Conservation (phyloP, 2,113 vertebrate species). For the Psettodes erumei region DNA sequence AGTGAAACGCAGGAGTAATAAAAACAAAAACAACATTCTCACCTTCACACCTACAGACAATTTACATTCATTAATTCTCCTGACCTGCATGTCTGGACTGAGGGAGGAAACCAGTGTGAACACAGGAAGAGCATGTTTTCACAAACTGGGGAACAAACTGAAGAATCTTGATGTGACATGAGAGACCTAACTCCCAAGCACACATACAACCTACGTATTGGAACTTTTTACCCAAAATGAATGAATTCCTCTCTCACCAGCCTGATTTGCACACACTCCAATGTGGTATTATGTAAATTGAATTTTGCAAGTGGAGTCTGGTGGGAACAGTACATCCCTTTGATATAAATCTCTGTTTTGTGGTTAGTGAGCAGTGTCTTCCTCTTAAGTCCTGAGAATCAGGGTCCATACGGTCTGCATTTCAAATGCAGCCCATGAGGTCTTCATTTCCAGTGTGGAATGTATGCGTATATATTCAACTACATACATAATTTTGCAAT, state of each 20-base stretch:
- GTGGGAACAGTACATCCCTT: background rate
- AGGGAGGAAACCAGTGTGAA: conserved; percentile 29
- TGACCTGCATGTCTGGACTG: conserved; percentile 33
- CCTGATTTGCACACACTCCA: conserved; percentile 14
- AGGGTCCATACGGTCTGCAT: background rate
- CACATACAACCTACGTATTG: background rate
- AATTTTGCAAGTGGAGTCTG: background rate
- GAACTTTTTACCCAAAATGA: background rate
- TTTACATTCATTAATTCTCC: conserved; percentile 45
- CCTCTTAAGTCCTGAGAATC: background rate
- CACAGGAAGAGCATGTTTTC: conserved; percentile 13
- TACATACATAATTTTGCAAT: background rate
- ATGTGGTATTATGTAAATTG: background rate
- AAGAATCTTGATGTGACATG: conserved; percentile 1
- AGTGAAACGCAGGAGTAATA: background rate
- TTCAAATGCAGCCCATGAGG: background rate
- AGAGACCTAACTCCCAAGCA: background rate
- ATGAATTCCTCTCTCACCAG: background rate
- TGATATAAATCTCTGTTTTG: background rate
- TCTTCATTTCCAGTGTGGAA: background rate
- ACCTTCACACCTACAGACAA: conserved; percentile 23
- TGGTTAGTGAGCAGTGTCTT: background rate
- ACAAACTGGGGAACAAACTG: conserved; percentile 14
- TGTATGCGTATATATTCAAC: background rate
- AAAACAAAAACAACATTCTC: background rate